phyloP scores from a whole-genome alignment of 2,888 invertebrate species.

The Fissipunctia ypsillon region DNA sequence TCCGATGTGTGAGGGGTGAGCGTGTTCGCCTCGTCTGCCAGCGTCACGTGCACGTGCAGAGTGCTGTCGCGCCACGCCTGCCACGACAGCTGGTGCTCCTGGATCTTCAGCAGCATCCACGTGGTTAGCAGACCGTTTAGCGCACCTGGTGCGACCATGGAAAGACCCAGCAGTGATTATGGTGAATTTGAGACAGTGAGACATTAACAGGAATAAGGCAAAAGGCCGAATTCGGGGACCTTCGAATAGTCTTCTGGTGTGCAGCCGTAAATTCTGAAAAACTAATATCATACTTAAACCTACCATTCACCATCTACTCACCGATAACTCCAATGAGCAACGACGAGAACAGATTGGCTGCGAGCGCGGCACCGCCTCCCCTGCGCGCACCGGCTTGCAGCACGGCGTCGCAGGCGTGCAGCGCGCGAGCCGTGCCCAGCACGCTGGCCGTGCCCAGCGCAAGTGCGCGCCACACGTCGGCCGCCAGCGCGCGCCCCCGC shows the following conservation, averaged over 20 bases:
- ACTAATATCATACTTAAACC: neutral
- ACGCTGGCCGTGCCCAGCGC: slow-evolving; percentile 84
- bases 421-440: slow-evolving; percentile 87
- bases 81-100: slow-evolving; percentile 88
- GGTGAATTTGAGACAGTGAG: slow-evolving; percentile 26
- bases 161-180: slow-evolving; percentile 33
- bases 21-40: slow-evolving; percentile 72
- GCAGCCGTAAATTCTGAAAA: neutral
- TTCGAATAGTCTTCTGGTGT: neutral
- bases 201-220: slow-evolving; percentile 12
- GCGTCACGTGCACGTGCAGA: slow-evolving; percentile 85
- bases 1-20: slow-evolving; percentile 68
- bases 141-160: slow-evolving; percentile 76
- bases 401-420: slow-evolving; percentile 87
- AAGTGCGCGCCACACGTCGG: slow-evolving; percentile 84
- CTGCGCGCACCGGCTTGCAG: slow-evolving; percentile 85
- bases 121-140: slow-evolving; percentile 87
- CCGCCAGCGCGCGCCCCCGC: slow-evolving; percentile 84
- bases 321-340: slow-evolving; percentile 86
- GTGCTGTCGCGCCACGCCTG: slow-evolving; percentile 87
- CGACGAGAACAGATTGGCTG: slow-evolving; percentile 86
- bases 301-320: slow-evolving; percentile 58
- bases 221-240: neutral
- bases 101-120: slow-evolving; percentile 88
- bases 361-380: slow-evolving; percentile 84